These are phyloP conservation scores for Arrhamphus sclerolepis DNA, from an alignment of 2,797 vertebrate species.

Conservation along the genomic window DNA sequence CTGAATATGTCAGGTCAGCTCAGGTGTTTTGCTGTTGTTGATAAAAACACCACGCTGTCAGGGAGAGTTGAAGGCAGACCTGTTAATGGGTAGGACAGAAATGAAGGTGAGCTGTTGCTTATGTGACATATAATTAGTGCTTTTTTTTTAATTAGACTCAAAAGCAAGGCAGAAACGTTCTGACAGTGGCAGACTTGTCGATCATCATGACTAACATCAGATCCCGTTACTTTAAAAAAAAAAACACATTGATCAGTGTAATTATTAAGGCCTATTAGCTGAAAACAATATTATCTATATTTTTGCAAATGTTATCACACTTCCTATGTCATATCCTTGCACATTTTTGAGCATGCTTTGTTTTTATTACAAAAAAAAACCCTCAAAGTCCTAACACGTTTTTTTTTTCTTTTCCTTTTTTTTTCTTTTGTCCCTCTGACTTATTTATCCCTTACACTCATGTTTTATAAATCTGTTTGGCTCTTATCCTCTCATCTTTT, in stretches of 20 bases:
- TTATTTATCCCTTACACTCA: background rate
- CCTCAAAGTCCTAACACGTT: constrained; percentile 14
- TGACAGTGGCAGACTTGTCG: constrained; percentile 38
- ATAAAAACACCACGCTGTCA: constrained; percentile 49
- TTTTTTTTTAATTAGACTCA: constrained; percentile 34
- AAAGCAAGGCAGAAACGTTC: constrained; percentile 35
- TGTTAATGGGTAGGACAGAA: constrained; percentile 21
- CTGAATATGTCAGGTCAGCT: constrained; percentile 11
- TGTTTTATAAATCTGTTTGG: constrained; percentile 18
- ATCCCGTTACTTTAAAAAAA: constrained; percentile 46
- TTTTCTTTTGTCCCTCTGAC: background rate
- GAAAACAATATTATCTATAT: constrained; percentile 44
- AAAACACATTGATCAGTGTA: constrained; percentile 55
- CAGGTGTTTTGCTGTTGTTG: constrained; percentile 36
- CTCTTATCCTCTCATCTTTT: background rate
- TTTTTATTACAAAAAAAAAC: constrained; percentile 40
- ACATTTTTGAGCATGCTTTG: constrained; percentile 20
- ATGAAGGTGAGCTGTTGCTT: constrained; percentile 30
- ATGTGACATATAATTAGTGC: constrained; percentile 43
- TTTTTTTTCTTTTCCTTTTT: too few species aligned
- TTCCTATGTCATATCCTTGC: constrained; percentile 16
- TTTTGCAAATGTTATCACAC: constrained; percentile 16
- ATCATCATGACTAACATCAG: constrained; percentile 56
- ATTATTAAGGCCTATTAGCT: constrained; percentile 56
- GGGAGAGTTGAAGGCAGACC: constrained; percentile 21